Conservation (phyloP, 2,888 invertebrate species). For the Pogonocherus hispidulus region DNA sequence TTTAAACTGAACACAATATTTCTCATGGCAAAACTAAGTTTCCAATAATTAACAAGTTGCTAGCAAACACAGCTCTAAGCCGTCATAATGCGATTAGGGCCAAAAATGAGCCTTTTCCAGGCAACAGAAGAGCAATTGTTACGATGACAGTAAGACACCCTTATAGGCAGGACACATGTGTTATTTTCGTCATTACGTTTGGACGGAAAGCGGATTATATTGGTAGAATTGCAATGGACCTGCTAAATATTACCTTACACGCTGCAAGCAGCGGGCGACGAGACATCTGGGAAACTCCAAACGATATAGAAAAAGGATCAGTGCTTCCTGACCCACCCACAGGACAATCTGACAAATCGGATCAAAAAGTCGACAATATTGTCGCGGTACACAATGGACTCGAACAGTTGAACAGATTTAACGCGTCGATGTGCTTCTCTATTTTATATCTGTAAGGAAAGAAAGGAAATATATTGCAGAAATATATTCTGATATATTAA, state of each 20-base stretch:
- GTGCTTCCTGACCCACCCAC: conserved; percentile 67
- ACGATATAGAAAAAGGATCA: conserved; percentile 69
- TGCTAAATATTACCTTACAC: conserved; percentile 28
- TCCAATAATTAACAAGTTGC: conserved; percentile 57
- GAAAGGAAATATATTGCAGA: conserved; percentile 17
- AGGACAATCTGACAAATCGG: conserved; percentile 70
- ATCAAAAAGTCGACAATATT: conserved; percentile 71
- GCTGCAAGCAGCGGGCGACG: background rate
- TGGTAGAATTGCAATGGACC: conserved; percentile 56
- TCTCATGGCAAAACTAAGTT: conserved; percentile 35
- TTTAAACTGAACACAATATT: conserved; percentile 48
- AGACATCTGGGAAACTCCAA: conserved; percentile 55
- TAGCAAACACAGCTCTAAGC: conserved; percentile 53
- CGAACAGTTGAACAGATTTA: conserved; percentile 61
- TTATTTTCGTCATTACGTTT: conserved; percentile 69
- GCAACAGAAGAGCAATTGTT: conserved; percentile 65
- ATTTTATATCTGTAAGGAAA: conserved; percentile 26
- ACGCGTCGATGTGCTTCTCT: conserved; percentile 63
- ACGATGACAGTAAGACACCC: conserved; percentile 69
- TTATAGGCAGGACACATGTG: conserved; percentile 68
- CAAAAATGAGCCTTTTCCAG: conserved; percentile 64
- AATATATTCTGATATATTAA: conserved; percentile 17
- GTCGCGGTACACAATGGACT: conserved; percentile 67
- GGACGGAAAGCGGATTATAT: conserved; percentile 68
- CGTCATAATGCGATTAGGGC: conserved; percentile 65